Percentiles rank a stretch among this genome's conserved stretches.
Evolutionary conservation across 2,113 vertebrate species (phyloP).

Genomic region (Pomatostomus ruficeps): DNA sequence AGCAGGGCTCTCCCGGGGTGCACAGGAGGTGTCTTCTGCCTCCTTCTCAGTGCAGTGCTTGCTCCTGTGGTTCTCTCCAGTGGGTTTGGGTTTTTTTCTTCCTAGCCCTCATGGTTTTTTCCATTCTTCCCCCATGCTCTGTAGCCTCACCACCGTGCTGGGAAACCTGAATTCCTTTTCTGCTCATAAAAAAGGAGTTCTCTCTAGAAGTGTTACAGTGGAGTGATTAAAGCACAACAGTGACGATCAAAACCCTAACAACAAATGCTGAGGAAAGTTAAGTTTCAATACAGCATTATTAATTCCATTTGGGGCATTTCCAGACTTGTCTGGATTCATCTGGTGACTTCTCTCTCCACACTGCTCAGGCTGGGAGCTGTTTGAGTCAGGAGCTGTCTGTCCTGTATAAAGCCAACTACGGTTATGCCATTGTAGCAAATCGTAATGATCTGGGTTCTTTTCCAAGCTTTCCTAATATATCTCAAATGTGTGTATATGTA

Average conservation of each 20-base stretch:
- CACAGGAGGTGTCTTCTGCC: not conserved
- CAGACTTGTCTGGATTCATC: not conserved
- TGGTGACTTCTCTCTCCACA: not conserved
- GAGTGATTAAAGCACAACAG: not conserved
- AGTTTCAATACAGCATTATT: not conserved
- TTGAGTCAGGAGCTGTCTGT: not conserved
- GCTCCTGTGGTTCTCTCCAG: not conserved
- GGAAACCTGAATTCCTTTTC: constrained; percentile 5
- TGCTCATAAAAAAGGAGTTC: not conserved
- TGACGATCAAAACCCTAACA: not conserved
- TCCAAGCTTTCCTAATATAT: constrained; percentile 33
- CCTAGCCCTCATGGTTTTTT: not conserved
- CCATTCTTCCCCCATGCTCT: not conserved
- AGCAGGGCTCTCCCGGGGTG: not conserved
- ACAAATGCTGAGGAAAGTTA: not conserved
- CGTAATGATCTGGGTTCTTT: not conserved
- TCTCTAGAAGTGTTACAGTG: not conserved
- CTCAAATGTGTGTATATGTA: constrained; percentile 5
- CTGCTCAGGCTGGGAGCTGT: not conserved
- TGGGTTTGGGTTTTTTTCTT: not conserved
- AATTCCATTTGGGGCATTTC: not conserved
- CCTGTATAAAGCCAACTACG: not conserved
- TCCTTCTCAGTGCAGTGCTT: not conserved
- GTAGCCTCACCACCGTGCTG: not conserved
- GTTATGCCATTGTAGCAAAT: not conserved